Evolutionary conservation across 2,888 invertebrate species (phyloP).

Genomic region (Aphidoletes aphidimyza): DNA sequence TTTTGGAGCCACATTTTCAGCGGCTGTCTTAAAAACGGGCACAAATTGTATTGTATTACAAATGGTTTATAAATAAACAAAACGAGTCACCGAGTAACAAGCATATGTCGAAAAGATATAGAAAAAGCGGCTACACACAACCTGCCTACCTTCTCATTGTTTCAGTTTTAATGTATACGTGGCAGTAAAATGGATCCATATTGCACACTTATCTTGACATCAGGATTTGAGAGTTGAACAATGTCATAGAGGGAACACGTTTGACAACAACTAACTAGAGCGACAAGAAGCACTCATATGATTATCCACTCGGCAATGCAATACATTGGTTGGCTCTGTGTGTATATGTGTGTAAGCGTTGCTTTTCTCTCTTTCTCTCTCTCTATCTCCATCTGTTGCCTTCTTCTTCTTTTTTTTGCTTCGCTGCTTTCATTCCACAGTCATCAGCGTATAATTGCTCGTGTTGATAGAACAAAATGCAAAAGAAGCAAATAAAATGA

Average conservation of each 20-base stretch:
- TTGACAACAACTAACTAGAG: not conserved
- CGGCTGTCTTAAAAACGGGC: slow-evolving; percentile 6
- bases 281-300: slow-evolving; percentile 43
- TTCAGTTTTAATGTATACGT: not conserved
- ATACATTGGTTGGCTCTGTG: too few species aligned
- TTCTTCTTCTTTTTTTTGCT: not conserved
- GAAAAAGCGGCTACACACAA: not conserved
- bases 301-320: slow-evolving; percentile 21
- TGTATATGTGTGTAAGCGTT: not conserved
- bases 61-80: slow-evolving; percentile 42
- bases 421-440: not conserved
- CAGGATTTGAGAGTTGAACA: slow-evolving; percentile 17
- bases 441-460: slow-evolving; percentile 37
- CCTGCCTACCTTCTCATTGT: not conserved
- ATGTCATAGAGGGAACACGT: slow-evolving; percentile 4
- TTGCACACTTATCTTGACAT: slow-evolving; percentile 47
- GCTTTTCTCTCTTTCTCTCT: not conserved
- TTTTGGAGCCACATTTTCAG: slow-evolving; percentile 28
- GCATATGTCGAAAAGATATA: slow-evolving; percentile 3
- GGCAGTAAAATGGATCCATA: slow-evolving; percentile 30
- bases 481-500: slow-evolving; percentile 15
- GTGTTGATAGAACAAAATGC: slow-evolving; percentile 14
- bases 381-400: too few species aligned
- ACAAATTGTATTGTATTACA: slow-evolving; percentile 42
- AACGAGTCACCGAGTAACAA: not conserved